Evolutionary conservation across 2,888 invertebrate genomes (phyloP), one percentile per base, ranked within the genome.

Genomic region (Xiphydria camelus): DNA sequence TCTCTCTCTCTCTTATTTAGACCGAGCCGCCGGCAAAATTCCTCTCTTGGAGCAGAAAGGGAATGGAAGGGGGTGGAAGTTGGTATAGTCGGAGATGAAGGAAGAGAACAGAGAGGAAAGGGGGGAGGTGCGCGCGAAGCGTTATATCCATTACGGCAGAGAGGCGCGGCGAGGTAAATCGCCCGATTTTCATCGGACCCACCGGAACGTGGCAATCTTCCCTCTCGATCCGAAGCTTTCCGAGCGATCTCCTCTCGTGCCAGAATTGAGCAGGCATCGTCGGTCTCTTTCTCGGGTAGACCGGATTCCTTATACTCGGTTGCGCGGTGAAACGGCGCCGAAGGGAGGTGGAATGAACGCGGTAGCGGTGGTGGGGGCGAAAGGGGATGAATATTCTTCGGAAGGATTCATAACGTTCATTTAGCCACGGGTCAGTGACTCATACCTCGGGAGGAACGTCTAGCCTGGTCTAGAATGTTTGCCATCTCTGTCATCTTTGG

Each of bases 341-440:
- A n/a, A n/a, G n/a, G n/a, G n/a, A n/a, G n/a, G n/a, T n/a, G n/a
- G n/a, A n/a, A n/a, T n/a, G n/a, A n/a, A n/a, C n/a, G n/a, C n/a
- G n/a, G n/a, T n/a, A n/a, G n/a, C n/a, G n/a, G n/a, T n/a, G n/a
- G n/a, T n/a, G n/a, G 17, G 19, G 10, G 34, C 14, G 19, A 10
- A 9, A 15, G 29, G 45, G 47, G 45, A 58, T 55, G 60, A 61
- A 61, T 62, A 54, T 58, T 54, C 49, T 12, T 20, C 35, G 46
- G 39, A 42, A 56, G n/a, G 47, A 64, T 59, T 64, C 56, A 66
- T 61, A 66, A 66, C 53, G 57, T 62, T 59, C 57, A 51, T 62
- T 64, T 60, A 52, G 54, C 40, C 53, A 56, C 51, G 62, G 57
- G 55, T 56, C 62, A 56, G 53, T 57, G 44, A 53, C 53, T 66